These are phyloP conservation scores for Macrobrachium nipponense DNA, from an alignment of 1,140 invertebrate genomes.

Conservation along the genomic window DNA sequence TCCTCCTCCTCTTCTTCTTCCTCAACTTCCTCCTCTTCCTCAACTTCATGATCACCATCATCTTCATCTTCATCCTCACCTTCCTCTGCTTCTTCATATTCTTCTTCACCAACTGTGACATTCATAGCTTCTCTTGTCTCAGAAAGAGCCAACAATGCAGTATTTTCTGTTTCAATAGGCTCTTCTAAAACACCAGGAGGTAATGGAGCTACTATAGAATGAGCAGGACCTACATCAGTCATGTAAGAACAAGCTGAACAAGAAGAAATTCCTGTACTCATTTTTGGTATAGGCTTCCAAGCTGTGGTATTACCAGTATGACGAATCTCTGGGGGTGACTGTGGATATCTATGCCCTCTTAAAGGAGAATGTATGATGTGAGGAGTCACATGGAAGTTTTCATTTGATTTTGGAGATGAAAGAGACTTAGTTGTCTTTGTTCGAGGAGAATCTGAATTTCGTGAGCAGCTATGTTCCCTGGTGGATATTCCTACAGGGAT, in stretches of 20 bases:
- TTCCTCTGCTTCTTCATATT: constrained; percentile 31
- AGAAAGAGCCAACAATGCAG: not conserved
- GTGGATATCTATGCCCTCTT: not conserved
- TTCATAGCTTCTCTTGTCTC: constrained; percentile 7
- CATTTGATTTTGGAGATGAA: constrained; percentile 22
- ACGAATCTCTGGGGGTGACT: not conserved
- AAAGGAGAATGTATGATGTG: constrained; percentile 24
- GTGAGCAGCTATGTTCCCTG: constrained; percentile 13
- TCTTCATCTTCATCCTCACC: constrained; percentile 23
- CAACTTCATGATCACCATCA: constrained; percentile 29
- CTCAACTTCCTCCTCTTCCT: constrained; percentile 36
- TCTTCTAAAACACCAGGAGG: constrained; percentile 59
- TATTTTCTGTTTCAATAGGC: constrained; percentile 35
- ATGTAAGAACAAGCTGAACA: constrained; percentile 23
- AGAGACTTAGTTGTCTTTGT: constrained; percentile 17
- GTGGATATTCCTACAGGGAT: not conserved
- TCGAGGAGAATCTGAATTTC: constrained; percentile 32
- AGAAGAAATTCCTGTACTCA: not conserved
- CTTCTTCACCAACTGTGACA: constrained; percentile 16
- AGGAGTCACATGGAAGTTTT: not conserved
- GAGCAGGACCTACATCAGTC: constrained; percentile 1
- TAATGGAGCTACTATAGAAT: constrained; percentile 38
- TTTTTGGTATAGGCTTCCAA: constrained; percentile 9
- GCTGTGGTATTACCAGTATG: not conserved
- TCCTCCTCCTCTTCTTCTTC: constrained; percentile 63